Evolutionary conservation across 2,888 invertebrate species (phyloP), one percentile per base, ranked within the genome.

Genomic region (Euclidia mi): DNA sequence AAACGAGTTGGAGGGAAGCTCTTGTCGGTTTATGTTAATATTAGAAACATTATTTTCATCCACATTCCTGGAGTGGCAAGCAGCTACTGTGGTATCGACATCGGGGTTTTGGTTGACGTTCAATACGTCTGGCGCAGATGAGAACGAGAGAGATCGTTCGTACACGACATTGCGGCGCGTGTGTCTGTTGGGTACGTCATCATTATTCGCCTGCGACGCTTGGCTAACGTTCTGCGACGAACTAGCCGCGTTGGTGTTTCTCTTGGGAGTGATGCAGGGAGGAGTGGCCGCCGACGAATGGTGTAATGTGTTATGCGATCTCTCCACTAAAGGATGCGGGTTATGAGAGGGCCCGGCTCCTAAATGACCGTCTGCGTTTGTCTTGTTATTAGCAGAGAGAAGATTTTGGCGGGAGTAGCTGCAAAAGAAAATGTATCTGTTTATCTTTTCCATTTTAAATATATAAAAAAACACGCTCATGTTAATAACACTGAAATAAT

Each of bases 351-450:
- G 79, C 6, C 84, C 87, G 35, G 82, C 86, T 56, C 94, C 94
- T 66, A 94, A 88, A 50, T 94, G 90, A 1, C 89, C 87, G 51
- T 95, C 96, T 72, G 97, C 97, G 80, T 96, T 97, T 78, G 96
- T 96, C 90, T 98, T 98, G 81, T 95, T 95, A 80, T 91, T 95
- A 49, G 96, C 96, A 34, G 97, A 97, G 40, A 98, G 95, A 56
- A 98, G 95, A 89, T 98, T 98, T 94, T 98, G 98, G 47, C 98
- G 96, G 31, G 98, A 98, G 88, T 98, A 98, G 87, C 98, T 98
- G 95, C 51, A 95, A 94, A 88, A 57, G 78, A 68, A 52, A 53
- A 17, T 10, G 7, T 28, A 10, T 2, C 63, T 29, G 32, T 9
- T 53, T 57, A 44, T 49, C 49, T 2, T 12, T 17, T 17, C 15